Percentiles rank a stretch among this genome's conserved stretches.
Conservation (phyloP, 2,797 vertebrate genomes). For the Scleropages formosus region DNA sequence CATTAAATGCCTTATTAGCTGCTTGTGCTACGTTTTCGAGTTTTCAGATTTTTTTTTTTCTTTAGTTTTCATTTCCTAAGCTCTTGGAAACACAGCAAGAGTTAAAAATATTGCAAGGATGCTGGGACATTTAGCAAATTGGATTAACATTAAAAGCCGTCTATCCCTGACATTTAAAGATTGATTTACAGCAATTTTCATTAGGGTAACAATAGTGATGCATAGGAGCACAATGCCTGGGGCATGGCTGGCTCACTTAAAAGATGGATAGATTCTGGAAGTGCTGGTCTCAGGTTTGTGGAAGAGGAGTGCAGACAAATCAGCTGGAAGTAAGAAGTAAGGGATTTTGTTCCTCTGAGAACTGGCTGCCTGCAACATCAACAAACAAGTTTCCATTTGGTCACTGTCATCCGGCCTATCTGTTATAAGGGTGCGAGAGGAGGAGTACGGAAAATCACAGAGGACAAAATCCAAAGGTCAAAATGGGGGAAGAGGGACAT, state of each 20-base stretch:
- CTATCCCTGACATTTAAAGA: not conserved
- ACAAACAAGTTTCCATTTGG: constrained; percentile 6
- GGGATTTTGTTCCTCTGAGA: not conserved
- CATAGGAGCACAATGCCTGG: not conserved
- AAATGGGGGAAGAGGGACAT: constrained; percentile 4
- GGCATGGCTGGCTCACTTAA: not conserved
- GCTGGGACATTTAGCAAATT: constrained; percentile 1
- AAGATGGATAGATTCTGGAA: not conserved
- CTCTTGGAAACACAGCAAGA: not conserved
- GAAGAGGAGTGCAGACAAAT: not conserved
- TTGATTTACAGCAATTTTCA: not conserved
- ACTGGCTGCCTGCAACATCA: not conserved
- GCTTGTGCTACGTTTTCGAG: not conserved
- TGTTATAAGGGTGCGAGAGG: not conserved
- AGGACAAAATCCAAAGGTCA: constrained; percentile 19
- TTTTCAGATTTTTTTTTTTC: not conserved
- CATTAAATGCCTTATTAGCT: not conserved
- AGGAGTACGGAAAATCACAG: constrained; percentile 18
- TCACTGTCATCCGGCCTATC: constrained; percentile 5
- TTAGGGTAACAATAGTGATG: not conserved
- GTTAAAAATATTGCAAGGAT: not conserved
- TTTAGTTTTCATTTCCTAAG: not conserved
- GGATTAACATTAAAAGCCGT: constrained; percentile 17
- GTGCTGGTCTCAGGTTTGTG: constrained; percentile 10
- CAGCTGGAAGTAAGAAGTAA: not conserved